phyloP scores from a whole-genome alignment of 2,797 vertebrate species.

The Linurgus olivaceus region DNA sequence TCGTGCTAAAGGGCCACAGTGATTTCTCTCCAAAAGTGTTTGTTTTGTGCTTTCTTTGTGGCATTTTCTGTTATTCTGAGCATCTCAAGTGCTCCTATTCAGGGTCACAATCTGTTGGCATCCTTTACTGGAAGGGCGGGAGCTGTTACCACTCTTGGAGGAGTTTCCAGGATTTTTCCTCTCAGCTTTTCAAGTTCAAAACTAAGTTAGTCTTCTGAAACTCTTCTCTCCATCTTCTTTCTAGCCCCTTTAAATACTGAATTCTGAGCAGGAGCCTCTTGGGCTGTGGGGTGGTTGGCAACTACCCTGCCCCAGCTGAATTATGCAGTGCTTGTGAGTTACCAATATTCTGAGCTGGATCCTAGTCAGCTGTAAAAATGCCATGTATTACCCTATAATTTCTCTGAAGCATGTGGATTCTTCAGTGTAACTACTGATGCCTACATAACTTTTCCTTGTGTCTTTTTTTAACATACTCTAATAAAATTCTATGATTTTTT shows the following conservation, averaged over 20 bases:
- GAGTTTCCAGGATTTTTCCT: neutral
- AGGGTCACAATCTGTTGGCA: neutral
- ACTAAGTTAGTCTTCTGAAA: neutral
- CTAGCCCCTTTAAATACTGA: neutral
- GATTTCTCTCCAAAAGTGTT: neutral
- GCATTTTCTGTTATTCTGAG: neutral
- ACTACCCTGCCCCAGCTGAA: neutral
- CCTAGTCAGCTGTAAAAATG: neutral
- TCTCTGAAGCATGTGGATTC: neutral
- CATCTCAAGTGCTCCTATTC: neutral
- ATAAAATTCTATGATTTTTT: neutral
- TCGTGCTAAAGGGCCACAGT: neutral
- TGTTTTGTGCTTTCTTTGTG: neutral
- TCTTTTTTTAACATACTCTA: neutral
- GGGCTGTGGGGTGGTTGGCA: neutral
- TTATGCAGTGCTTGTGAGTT: neutral
- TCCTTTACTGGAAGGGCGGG: neutral
- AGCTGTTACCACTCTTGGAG: neutral
- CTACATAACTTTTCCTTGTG: neutral
- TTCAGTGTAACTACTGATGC: neutral
- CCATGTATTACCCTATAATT: neutral
- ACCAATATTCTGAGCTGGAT: neutral
- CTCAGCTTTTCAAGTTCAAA: neutral
- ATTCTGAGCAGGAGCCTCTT: neutral
- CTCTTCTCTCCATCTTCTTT: neutral